Evolutionary conservation across 2,888 invertebrate species (phyloP).

Genomic region (Catocala sponsa): DNA sequence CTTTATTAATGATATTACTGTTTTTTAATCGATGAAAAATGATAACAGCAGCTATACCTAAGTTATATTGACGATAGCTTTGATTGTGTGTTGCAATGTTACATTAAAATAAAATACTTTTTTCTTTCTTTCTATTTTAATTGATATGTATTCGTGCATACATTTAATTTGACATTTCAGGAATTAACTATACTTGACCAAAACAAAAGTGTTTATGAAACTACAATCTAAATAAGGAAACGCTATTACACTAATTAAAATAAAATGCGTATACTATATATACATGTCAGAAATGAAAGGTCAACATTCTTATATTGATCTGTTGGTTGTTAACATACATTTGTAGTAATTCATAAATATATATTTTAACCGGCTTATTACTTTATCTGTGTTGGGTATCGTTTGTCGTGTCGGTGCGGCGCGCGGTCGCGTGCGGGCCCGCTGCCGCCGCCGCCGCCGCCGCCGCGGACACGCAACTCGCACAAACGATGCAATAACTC

Average conservation of each 20-base stretch:
- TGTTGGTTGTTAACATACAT: slow-evolving; percentile 20
- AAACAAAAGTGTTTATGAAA: slow-evolving; percentile 4
- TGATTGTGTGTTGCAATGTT: too few relatives aligned
- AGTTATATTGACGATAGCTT: too few relatives aligned
- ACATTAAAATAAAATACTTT: too few relatives aligned
- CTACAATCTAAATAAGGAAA: slow-evolving; percentile 7
- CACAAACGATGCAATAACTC: slow-evolving; percentile 65
- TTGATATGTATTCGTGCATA: too few relatives aligned
- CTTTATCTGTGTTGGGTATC: slow-evolving; percentile 52
- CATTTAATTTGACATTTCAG: not conserved
- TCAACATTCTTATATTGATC: slow-evolving; percentile 12
- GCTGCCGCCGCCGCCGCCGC: slow-evolving; percentile 10
- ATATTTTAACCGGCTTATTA: slow-evolving; percentile 47
- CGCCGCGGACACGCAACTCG: slow-evolving; percentile 66
- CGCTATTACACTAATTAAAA: slow-evolving; percentile 19
- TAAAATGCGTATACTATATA: slow-evolving; percentile 5
- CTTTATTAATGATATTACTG: too few relatives aligned
- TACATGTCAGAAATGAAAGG: slow-evolving; percentile 10
- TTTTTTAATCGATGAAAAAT: too few relatives aligned
- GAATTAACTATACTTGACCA: not conserved
- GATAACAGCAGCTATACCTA: too few relatives aligned
- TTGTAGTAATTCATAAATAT: slow-evolving; percentile 33
- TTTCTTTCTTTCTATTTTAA: too few relatives aligned
- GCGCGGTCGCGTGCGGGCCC: slow-evolving; percentile 61
- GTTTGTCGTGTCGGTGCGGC: slow-evolving; percentile 49